Evolutionary conservation across 2,797 vertebrate species (phyloP).

Genomic region (Mallotus villosus): DNA sequence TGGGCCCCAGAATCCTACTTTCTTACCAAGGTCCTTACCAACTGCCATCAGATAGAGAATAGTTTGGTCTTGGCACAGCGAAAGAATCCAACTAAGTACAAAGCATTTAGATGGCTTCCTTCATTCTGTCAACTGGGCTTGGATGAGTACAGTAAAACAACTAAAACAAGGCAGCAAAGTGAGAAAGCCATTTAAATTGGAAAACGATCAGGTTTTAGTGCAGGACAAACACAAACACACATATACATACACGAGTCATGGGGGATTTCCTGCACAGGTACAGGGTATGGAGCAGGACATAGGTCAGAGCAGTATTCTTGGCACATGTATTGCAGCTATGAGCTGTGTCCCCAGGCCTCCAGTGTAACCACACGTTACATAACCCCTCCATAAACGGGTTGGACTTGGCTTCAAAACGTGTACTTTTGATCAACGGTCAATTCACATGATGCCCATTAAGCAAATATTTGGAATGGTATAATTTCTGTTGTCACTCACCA

Average conservation of each 20-base stretch:
- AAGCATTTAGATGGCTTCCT: slow-evolving; percentile 30
- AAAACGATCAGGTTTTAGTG: slow-evolving; percentile 42
- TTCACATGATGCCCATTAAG: no score
- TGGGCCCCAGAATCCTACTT: background rate
- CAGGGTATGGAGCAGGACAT: background rate
- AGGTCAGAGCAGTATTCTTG: background rate
- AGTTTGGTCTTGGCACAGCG: background rate
- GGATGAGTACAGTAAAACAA: slow-evolving; percentile 14
- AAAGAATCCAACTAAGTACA: background rate
- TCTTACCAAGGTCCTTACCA: slow-evolving; percentile 23
- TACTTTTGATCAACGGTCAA: no score
- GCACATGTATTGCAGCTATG: slow-evolving; percentile 7
- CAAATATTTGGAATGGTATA: background rate
- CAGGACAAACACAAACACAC: slow-evolving; percentile 25
- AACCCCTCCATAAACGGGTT: background rate
- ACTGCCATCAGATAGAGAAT: background rate
- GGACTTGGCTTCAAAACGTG: background rate
- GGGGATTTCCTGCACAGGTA: slow-evolving; percentile 43
- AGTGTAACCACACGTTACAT: background rate
- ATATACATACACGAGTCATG: slow-evolving; percentile 47
- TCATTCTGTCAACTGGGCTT: slow-evolving; percentile 9
- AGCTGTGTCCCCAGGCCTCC: background rate
- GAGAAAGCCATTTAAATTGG: slow-evolving; percentile 47
- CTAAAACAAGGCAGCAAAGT: slow-evolving; percentile 58
- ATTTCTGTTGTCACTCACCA: background rate